phyloP scores from a whole-genome alignment of 23 tunicate species.

The Phallusia fumigata region DNA sequence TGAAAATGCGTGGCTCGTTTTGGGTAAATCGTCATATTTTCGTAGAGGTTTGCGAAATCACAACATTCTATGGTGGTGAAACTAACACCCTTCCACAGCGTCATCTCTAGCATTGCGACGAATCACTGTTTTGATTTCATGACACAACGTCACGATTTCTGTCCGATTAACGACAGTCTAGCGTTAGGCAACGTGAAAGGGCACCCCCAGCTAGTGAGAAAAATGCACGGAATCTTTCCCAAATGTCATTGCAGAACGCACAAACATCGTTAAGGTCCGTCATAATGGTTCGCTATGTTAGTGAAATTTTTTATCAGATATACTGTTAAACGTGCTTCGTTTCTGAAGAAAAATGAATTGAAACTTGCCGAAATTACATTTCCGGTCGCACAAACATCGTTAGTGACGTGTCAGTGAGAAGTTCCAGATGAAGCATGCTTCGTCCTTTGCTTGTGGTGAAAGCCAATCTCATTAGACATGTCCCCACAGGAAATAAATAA shows the following conservation, averaged over 20 bases:
- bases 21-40: not conserved
- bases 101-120: too few relatives aligned
- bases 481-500: too few relatives aligned
- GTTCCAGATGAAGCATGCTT: not conserved
- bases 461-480: not conserved
- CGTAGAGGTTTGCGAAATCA: not conserved
- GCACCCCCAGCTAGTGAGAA: too few relatives aligned
- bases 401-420: not conserved
- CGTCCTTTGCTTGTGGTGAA: not conserved
- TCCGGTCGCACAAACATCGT: not conserved
- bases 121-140: not conserved
- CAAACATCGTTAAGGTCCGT: not conserved
- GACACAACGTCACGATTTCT: conserved; percentile 2
- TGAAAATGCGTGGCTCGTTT: not conserved
- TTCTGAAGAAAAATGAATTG: too few relatives aligned
- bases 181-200: too few relatives aligned
- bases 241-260: not conserved
- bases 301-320: too few relatives aligned
- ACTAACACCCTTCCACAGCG: too few relatives aligned
- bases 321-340: too few relatives aligned
- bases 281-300: not conserved
- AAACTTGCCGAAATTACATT: too few relatives aligned
- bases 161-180: too few relatives aligned
- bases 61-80: not conserved
- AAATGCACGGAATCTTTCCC: too few relatives aligned